A percentile compares a stretch with the other conserved stretches of the same genome.
Evolutionary conservation across 2,797 vertebrate species (phyloP).

Genomic region (Xenopus petersii): DNA sequence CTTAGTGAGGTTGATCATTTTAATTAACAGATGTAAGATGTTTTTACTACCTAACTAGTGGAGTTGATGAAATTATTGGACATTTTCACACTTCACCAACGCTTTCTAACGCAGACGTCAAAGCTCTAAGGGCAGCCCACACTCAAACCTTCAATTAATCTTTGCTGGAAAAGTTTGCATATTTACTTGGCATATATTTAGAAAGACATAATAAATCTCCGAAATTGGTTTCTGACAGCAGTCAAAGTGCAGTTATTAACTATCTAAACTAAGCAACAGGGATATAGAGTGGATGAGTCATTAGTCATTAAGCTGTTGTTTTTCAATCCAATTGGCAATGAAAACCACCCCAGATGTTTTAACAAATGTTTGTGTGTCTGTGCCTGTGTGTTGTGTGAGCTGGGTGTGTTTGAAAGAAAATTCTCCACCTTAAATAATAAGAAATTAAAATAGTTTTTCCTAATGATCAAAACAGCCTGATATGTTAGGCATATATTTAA

Average conservation of each 20-base stretch:
- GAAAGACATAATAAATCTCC: constrained; percentile 54
- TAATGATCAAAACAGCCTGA: too few species aligned
- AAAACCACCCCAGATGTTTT: constrained; percentile 24
- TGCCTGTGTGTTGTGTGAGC: not conserved
- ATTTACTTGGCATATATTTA: constrained; percentile 55
- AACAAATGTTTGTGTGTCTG: constrained; percentile 41
- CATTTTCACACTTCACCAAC: constrained; percentile 58
- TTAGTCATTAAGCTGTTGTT: constrained; percentile 29
- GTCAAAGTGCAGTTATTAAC: constrained; percentile 42
- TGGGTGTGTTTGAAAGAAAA: too few species aligned
- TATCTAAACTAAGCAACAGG: constrained; percentile 47
- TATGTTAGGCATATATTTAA: too few species aligned
- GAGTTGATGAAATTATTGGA: constrained; percentile 53
- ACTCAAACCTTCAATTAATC: constrained; percentile 51
- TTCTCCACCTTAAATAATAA: too few species aligned
- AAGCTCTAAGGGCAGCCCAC: constrained; percentile 48
- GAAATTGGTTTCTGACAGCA: constrained; percentile 50
- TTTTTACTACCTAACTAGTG: constrained; percentile 40
- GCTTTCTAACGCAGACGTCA: constrained; percentile 45
- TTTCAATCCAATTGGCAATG: constrained; percentile 13
- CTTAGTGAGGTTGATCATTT: too few species aligned
- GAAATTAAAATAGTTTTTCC: too few species aligned
- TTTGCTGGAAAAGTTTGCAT: constrained; percentile 42
- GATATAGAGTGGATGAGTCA: constrained; percentile 46
- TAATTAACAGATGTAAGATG: too few species aligned